Base-by-base conservation (phyloP, 2,888 invertebrate genomes). In the Laothoe populi region DNA sequence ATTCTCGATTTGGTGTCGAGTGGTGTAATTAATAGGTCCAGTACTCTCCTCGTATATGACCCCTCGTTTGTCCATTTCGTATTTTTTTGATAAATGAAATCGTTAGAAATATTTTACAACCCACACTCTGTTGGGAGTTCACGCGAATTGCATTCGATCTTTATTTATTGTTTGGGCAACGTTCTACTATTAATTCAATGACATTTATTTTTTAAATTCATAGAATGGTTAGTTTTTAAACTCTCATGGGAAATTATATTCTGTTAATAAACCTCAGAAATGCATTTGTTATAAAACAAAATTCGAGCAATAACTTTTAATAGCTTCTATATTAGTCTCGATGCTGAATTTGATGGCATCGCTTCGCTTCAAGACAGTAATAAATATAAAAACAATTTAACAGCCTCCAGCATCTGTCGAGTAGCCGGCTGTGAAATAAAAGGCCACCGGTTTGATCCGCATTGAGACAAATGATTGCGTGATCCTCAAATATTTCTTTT, bases 1-100 rank as follows among this genome's bases (percentile, higher is more conserved):
- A 68, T 69, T 63, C 45, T 63, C 61, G 57, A 61, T 60, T 58
- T 63, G 61, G 21, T 62, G 60, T 62, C 65, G 69, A 64, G 66
- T 70, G 72, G 62, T 73, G 74, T 81, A 82, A 84, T 84, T 80
- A 82, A 84, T 83, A 72, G 80, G 70, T 60, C 69, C 67, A 66
- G 68, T 73, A 68, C 72, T 72, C 67, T 66, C 70, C 71, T 66
- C 66, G 49, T 63, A 61, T 59, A 68, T 74, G 75, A 74, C 70
- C 70, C 63, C 71, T 72, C 74, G 73, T 79, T 78, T 74, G 74
- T 77, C 72, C 73, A 74, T 77, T 79, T 75, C 65, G 64, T 70
- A 70, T 70, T 69, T 61, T 73, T 70, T 61, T 62, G 62, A 70
- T 75, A 73, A 74, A 70, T 68, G 62, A 45, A 63, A 68, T 69